Conservation (phyloP, 2,797 vertebrate genomes). For the Sebastes vulpes region DNA sequence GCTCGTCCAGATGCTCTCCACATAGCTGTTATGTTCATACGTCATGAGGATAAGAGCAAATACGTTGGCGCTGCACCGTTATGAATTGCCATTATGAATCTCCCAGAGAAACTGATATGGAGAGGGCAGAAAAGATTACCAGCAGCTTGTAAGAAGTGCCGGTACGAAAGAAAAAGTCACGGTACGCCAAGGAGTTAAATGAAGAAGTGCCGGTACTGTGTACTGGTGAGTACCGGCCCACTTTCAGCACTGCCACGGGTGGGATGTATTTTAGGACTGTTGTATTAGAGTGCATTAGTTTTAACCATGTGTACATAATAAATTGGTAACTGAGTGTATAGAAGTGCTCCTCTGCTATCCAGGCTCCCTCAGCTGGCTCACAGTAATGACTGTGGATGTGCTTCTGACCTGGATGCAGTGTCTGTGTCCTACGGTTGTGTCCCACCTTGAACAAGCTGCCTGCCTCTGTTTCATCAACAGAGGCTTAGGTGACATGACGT, state of each 20-base stretch:
- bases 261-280: background rate
- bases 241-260: background rate
- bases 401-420: slow-evolving; percentile 32
- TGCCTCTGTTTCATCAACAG: slow-evolving; percentile 49
- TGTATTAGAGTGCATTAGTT: background rate
- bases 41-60: background rate
- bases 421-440: slow-evolving; percentile 39
- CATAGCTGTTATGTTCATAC: background rate
- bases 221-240: background rate
- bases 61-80: background rate
- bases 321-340: background rate
- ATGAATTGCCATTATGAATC: background rate
- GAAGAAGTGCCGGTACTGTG: background rate
- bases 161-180: background rate
- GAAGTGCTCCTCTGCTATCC: background rate
- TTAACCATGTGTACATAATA: background rate
- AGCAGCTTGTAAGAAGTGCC: background rate
- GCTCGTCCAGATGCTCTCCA: background rate
- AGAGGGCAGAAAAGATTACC: background rate
- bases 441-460: slow-evolving; percentile 45
- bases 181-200: background rate
- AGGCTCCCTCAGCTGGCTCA: background rate
- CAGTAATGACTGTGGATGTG: slow-evolving; percentile 15
- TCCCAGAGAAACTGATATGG: background rate
- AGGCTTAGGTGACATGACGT: slow-evolving; percentile 37